phyloP scores from a whole-genome alignment of 2,797 vertebrate genomes.

The Neosalanx taihuensis region DNA sequence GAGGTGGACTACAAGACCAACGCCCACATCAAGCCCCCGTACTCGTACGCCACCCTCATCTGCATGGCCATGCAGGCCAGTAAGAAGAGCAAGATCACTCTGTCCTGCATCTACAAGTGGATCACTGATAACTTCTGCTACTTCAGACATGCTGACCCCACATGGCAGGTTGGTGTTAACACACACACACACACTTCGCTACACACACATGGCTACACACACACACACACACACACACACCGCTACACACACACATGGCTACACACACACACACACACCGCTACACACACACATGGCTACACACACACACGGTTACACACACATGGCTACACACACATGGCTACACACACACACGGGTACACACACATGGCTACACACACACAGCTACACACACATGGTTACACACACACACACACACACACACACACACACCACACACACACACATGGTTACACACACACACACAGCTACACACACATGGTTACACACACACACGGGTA shows the following conservation, averaged over 20 bases:
- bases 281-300: conserved; percentile 8
- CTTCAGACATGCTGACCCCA: conserved; percentile 91
- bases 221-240: conserved; percentile 8
- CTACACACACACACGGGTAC: too few relatives aligned
- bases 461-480: too few relatives aligned
- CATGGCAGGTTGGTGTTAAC: conserved; percentile 86
- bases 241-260: conserved; percentile 3
- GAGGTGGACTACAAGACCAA: conserved; percentile 93
- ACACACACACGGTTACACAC: too few relatives aligned
- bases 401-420: too few relatives aligned
- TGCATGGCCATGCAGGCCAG: conserved; percentile 98
- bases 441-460: too few relatives aligned
- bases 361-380: too few relatives aligned
- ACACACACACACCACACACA: too few relatives aligned
- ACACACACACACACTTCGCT: conserved; percentile 3
- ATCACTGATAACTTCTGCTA: conserved; percentile 99
- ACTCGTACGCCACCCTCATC: conserved; percentile 94
- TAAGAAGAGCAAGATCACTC: conserved; percentile 89
- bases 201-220: background rate
- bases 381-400: too few relatives aligned
- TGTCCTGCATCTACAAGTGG: conserved; percentile 96
- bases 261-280: background rate
- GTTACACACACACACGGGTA: too few relatives aligned
- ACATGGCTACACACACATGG: too few relatives aligned
- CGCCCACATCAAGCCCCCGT: conserved; percentile 87